These are phyloP conservation scores for Okamejei kenojei DNA, from an alignment of 2,797 vertebrate species.

Conservation along the genomic window DNA sequence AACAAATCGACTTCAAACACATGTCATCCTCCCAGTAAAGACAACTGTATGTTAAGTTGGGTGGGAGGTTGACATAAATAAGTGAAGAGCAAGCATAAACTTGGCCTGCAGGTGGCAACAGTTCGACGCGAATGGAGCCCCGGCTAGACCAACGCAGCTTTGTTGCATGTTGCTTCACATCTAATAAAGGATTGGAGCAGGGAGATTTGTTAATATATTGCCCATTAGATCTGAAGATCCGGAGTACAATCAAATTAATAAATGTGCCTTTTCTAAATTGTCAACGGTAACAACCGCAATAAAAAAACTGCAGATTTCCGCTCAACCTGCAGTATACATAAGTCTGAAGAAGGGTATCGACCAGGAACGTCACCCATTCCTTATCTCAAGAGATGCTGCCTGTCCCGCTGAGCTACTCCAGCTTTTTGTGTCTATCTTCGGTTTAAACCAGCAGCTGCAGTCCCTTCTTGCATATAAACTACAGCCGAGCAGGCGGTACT, in stretches of 20 bases:
- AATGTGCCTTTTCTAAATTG: background rate
- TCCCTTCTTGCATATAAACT: no score
- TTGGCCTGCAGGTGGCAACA: constrained; percentile 68
- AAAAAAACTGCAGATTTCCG: background rate
- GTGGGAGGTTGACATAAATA: background rate
- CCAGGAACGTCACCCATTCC: no score
- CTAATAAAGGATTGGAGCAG: background rate
- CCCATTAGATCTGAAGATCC: background rate
- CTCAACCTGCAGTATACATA: background rate
- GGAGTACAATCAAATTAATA: background rate
- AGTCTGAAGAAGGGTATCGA: no score
- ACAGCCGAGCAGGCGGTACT: background rate
- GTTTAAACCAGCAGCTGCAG: no score
- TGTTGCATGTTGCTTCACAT: background rate
- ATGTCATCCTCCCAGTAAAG: background rate
- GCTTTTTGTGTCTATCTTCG: no score
- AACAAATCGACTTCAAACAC: background rate
- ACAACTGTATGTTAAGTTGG: background rate
- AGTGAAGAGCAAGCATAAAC: background rate
- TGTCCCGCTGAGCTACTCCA: no score
- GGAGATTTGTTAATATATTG: background rate
- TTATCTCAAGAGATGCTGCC: no score
- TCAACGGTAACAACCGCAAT: background rate
- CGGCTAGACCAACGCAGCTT: constrained; percentile 48
- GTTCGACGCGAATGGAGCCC: constrained; percentile 60